A percentile compares a stretch with the other conserved stretches of the same genome.
Evolutionary conservation across 2,888 invertebrate species (phyloP).

Genomic region (Drosophila macrothrix): DNA sequence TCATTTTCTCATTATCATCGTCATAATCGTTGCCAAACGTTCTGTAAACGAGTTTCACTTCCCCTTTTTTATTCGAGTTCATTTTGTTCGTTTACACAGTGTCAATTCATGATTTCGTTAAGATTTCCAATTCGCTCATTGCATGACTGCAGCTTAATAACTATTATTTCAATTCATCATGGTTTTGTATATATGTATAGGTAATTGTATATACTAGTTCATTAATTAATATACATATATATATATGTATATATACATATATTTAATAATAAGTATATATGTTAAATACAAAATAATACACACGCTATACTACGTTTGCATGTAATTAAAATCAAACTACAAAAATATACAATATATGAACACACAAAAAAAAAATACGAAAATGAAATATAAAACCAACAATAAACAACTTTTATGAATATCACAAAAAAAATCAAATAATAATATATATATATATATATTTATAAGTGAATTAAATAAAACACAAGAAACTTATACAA

Average conservation of each 20-base stretch:
- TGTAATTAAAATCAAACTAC: slow-evolving; percentile 55
- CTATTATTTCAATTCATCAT: slow-evolving; percentile 75
- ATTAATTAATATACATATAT: slow-evolving; percentile 66
- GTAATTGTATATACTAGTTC: slow-evolving; percentile 75
- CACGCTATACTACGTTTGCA: slow-evolving; percentile 29
- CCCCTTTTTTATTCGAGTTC: slow-evolving; percentile 4
- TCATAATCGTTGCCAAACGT: slow-evolving; percentile 57
- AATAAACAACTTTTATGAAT: slow-evolving; percentile 65
- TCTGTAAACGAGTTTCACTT: slow-evolving; percentile 35
- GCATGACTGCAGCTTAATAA: slow-evolving; percentile 61
- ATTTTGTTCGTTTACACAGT: slow-evolving; percentile 34
- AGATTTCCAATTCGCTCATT: slow-evolving; percentile 37
- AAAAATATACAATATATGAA: slow-evolving; percentile 62
- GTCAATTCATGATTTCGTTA: slow-evolving; percentile 28
- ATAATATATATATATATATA: slow-evolving; percentile 17
- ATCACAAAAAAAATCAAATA: slow-evolving; percentile 55
- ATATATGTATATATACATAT: slow-evolving; percentile 50
- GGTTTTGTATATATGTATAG: slow-evolving; percentile 63
- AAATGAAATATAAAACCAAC: slow-evolving; percentile 31
- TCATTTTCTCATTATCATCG: slow-evolving; percentile 48
- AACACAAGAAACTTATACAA: slow-evolving; percentile 18
- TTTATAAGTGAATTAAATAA: slow-evolving; percentile 10
- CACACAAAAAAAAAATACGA: slow-evolving; percentile 29
- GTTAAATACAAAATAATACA: slow-evolving; percentile 57
- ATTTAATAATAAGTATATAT: slow-evolving; percentile 57